These are phyloP conservation scores for Heliconius congener DNA, from an alignment of 1,140 invertebrate genomes.

Conservation along the genomic window DNA sequence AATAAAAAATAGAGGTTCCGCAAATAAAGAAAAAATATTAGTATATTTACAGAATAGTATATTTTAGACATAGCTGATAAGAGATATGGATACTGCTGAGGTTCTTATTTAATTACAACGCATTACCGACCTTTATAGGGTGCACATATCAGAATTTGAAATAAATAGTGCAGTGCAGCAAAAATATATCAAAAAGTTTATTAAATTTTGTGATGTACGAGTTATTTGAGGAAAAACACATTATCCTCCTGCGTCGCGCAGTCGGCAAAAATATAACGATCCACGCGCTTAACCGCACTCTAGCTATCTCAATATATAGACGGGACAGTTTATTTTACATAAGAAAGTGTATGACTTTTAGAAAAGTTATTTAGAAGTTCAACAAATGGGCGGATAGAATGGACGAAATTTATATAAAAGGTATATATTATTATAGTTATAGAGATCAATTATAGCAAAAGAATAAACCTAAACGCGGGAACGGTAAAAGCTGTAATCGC, in stretches of 20 bases:
- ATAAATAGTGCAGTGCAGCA: neutral
- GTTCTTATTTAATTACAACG: neutral
- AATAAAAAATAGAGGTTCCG: neutral
- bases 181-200: neutral
- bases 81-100: conserved; percentile 4
- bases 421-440: conserved; percentile 28
- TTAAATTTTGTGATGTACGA: neutral
- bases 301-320: neutral
- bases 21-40: neutral
- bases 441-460: conserved; percentile 24
- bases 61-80: neutral
- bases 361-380: conserved; percentile 25
- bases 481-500: conserved; percentile 26
- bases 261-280: no score
- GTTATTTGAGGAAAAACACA: neutral
- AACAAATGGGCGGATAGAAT: conserved; percentile 42
- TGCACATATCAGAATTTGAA: neutral
- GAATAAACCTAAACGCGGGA: conserved; percentile 20
- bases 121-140: neutral
- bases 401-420: conserved; percentile 41
- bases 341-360: conserved; percentile 10
- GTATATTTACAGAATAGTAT: neutral
- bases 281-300: neutral
- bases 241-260: neutral
- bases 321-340: neutral